These are phyloP conservation scores for Subacronicta megacephala DNA, from an alignment of 2,888 invertebrate species.

Conservation along the genomic window DNA sequence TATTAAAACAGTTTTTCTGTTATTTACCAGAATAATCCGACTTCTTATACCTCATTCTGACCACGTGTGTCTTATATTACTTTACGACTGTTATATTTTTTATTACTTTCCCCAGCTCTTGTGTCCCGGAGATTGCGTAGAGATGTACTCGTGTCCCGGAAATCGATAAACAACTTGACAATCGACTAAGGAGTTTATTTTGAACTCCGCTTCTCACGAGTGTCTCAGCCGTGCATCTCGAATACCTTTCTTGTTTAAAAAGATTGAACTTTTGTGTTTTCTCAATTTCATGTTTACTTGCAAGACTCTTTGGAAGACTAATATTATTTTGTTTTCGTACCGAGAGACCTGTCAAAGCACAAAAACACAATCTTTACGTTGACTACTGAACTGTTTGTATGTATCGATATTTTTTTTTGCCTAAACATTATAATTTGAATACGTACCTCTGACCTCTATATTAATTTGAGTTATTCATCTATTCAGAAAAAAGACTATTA, in stretches of 20 bases:
- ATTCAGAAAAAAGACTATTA: too few relatives aligned
- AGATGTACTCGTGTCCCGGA: conserved; percentile 31
- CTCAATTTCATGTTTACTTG: neutral
- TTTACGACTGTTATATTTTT: conserved; percentile 68
- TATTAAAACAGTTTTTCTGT: conserved; percentile 43
- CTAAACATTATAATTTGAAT: too few relatives aligned
- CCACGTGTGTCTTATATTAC: conserved; percentile 64
- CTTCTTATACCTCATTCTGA: conserved; percentile 50
- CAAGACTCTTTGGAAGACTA: too few relatives aligned
- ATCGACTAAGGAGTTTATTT: conserved; percentile 25
- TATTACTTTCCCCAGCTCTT: conserved; percentile 56
- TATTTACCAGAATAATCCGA: conserved; percentile 24
- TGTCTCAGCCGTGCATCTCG: neutral
- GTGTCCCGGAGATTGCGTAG: conserved; percentile 35
- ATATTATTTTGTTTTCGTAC: too few relatives aligned
- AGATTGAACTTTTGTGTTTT: neutral
- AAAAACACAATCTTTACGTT: too few relatives aligned
- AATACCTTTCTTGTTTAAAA: too few relatives aligned
- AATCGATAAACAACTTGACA: conserved; percentile 32
- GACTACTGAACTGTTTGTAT: too few relatives aligned
- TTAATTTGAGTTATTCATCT: too few relatives aligned
- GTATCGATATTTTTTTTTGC: too few relatives aligned
- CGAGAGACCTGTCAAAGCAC: too few relatives aligned
- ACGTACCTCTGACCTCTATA: too few relatives aligned
- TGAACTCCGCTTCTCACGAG: conserved; percentile 3